Percentiles rank a stretch among this genome's conserved stretches.
These are phyloP conservation scores for Moxostoma hubbsi DNA, from an alignment of 2,797 vertebrate genomes.

Conservation along the genomic window DNA sequence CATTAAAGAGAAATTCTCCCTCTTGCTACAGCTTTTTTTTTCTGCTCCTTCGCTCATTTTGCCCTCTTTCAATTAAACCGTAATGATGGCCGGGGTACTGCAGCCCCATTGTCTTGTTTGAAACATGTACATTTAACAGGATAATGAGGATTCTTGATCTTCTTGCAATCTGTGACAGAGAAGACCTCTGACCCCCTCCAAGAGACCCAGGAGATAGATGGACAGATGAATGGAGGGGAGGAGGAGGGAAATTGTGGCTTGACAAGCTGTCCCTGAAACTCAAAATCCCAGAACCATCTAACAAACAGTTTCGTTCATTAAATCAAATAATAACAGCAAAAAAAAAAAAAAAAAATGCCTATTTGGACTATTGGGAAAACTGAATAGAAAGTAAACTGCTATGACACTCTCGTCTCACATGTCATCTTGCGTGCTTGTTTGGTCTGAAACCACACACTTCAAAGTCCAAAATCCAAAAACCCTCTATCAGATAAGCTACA, in stretches of 20 bases:
- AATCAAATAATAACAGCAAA: no score
- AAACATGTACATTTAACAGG: slow-evolving; percentile 97
- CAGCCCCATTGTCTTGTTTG: slow-evolving; percentile 92
- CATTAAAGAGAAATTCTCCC: slow-evolving; percentile 88
- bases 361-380: no score
- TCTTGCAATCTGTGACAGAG: slow-evolving; percentile 72
- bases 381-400: no score
- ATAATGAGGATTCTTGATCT: slow-evolving; percentile 93
- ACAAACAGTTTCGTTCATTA: no score
- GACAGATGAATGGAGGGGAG: slow-evolving; percentile 42
- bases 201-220: slow-evolving; percentile 58
- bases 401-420: no score
- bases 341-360: no score
- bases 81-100: slow-evolving; percentile 90
- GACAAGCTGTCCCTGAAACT: no score
- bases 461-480: no score
- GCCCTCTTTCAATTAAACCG: slow-evolving; percentile 93
- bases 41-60: slow-evolving; percentile 77
- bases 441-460: no score
- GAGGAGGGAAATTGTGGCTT: slow-evolving; percentile 28
- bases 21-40: slow-evolving; percentile 75
- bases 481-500: no score
- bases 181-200: slow-evolving; percentile 73
- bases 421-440: no score
- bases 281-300: no score